phyloP scores from a whole-genome alignment of 2,113 vertebrate genomes.

The Urocynchramus pylzowi region DNA sequence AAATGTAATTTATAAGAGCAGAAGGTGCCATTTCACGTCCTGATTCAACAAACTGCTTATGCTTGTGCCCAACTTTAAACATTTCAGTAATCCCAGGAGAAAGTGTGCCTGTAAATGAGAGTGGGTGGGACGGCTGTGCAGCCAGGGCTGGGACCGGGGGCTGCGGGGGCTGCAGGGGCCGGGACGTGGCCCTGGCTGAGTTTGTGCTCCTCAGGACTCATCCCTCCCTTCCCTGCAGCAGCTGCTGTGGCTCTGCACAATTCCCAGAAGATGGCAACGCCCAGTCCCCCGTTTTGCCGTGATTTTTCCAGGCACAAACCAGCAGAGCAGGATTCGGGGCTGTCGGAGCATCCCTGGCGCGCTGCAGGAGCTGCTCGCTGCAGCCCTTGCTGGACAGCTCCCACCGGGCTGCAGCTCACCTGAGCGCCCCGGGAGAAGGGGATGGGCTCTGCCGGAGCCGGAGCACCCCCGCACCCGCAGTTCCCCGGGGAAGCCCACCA shows the following conservation, averaged over 20 bases:
- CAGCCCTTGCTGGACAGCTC: slow-evolving; percentile 48
- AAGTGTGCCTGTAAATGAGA: rapidly evolving
- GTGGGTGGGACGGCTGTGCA: not conserved
- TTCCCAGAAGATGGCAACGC: not conserved
- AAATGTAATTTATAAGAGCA: not conserved
- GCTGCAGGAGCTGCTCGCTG: not conserved
- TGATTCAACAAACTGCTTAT: not conserved
- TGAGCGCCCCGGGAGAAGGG: rapidly evolving
- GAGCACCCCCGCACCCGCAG: rapidly evolving
- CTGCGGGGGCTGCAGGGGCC: not conserved
- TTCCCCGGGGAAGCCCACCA: rapidly evolving
- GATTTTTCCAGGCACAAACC: rapidly evolving
- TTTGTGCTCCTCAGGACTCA: not conserved
- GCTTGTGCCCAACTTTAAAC: not conserved
- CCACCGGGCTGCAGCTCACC: not conserved
- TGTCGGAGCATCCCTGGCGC: rapidly evolving
- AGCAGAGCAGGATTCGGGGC: rapidly evolving
- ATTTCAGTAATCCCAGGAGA: not conserved
- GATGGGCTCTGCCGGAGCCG: rapidly evolving
- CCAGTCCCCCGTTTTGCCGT: rapidly evolving
- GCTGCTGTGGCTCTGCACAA: not conserved
- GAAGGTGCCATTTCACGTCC: not conserved
- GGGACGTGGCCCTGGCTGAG: not conserved
- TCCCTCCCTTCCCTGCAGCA: rapidly evolving
- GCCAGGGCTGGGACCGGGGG: not conserved